Conservation (phyloP, 2,888 invertebrate genomes). For the Ormia ochracea region DNA sequence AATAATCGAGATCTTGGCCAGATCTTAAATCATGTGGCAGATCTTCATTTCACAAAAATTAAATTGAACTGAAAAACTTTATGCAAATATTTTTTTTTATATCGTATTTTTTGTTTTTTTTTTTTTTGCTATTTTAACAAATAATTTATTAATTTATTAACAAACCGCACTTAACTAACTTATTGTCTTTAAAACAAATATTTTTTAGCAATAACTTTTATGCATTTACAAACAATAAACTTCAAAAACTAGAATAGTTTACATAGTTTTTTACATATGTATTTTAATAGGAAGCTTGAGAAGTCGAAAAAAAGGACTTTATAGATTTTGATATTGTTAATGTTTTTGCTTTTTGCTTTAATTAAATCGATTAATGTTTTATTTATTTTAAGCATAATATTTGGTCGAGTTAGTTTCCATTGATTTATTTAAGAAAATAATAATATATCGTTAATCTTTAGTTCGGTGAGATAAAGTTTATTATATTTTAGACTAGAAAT, state of each 20-base stretch:
- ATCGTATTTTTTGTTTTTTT: no score
- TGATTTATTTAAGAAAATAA: background rate
- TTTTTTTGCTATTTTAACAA: background rate
- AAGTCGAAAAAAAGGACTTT: background rate
- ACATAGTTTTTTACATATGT: no score
- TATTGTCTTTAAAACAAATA: slow-evolving; percentile 34
- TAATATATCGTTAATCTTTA: slow-evolving; percentile 15
- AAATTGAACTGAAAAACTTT: no score
- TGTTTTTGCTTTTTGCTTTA: background rate
- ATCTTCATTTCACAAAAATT: no score
- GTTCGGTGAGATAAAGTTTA: slow-evolving; percentile 47
- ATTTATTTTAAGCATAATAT: background rate
- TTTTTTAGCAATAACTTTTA: background rate
- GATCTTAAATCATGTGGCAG: no score
- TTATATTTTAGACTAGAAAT: slow-evolving; percentile 16
- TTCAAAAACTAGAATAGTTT: background rate
- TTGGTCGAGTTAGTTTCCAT: slow-evolving; percentile 49
- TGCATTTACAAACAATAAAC: background rate
- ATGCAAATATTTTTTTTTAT: no score
- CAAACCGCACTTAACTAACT: slow-evolving; percentile 9
- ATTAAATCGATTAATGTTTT: background rate
- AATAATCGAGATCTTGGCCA: no score
- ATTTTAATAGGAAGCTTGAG: slow-evolving; percentile 8
- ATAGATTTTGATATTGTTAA: background rate
- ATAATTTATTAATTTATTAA: background rate